These are phyloP conservation scores for Zootermopsis nevadensis DNA, from an alignment of 2,888 invertebrate genomes.

Conservation along the genomic window DNA sequence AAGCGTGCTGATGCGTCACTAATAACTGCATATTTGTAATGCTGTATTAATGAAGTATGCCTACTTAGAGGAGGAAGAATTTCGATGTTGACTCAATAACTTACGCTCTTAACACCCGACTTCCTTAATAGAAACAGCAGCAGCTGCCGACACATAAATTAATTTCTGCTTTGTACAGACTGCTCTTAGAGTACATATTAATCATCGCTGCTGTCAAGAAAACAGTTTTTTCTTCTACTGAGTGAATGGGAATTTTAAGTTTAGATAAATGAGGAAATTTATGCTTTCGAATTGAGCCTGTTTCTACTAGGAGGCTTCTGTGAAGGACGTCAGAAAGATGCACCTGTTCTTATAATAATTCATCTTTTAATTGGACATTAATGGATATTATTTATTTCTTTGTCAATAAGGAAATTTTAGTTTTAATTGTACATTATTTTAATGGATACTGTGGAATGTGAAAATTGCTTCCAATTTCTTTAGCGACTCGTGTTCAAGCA, in stretches of 20 bases:
- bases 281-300: neutral
- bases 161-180: conserved; percentile 37
- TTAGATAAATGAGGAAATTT: conserved; percentile 18
- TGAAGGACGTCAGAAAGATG: neutral
- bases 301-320: neutral
- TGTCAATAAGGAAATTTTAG: neutral
- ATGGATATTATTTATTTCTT: no score
- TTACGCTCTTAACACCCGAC: conserved; percentile 7
- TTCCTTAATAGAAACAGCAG: conserved; percentile 34
- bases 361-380: conserved; percentile 4
- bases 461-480: neutral
- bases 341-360: neutral
- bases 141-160: conserved; percentile 42
- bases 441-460: conserved; percentile 24
- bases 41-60: neutral
- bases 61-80: conserved; percentile 7
- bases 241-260: conserved; percentile 31
- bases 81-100: conserved; percentile 32
- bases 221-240: conserved; percentile 24
- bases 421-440: neutral
- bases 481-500: neutral
- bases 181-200: conserved; percentile 23
- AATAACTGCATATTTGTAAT: no score
- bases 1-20: no score
- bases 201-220: conserved; percentile 36